Evolutionary conservation across 2,113 vertebrate genomes (phyloP), one percentile per base, ranked within the genome.

Genomic region (Eubucco bourcierii): DNA sequence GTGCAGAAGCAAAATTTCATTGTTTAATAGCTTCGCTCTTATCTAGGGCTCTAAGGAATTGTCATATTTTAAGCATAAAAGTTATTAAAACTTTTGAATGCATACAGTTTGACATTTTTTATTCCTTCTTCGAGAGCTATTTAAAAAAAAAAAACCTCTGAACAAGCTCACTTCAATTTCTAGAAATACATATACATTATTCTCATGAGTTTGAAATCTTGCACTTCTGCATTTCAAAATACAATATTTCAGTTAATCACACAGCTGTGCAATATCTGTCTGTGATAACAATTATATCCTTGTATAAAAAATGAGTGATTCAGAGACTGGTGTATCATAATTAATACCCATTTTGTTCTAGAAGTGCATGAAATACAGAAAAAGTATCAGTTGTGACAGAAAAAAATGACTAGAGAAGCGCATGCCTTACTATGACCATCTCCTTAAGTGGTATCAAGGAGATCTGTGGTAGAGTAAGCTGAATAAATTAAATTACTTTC

Each of bases 101-200:
- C 86, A 72, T 95, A 92, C 71, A 97, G 75, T 97, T 86, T 90
- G 95, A 98, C 89, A 91, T 97, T 97, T 95, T 98, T 93, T 4
- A 97, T 92, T 39, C 97, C 97, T 80, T 97, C 97, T 95, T 98
- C 97, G 29, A 98, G 80, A 79, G 98, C 97, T 98, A 97, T 98
- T 97, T 98, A 98, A 79, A 98, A 98, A 94, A 98, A 97, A 79
- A 98, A 98, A 94, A 98, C 97, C 63, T 98, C 97, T 85, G 97
- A 97, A 31, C 97, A 95, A 53, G 96, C 93, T 97, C 97, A 90
- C 81, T 84, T 87, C 29, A 73, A 1, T 61, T 91, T 84, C 81
- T 50, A 89, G 92, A 79, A 84, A 80, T 67, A 93, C 4, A 64
- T 37, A 10, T 7, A 56, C 50, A 80, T 73, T 79, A 79, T 80